A percentile compares a stretch with the other conserved stretches of the same genome.
Conservation (phyloP, 2,113 vertebrate species). For the Mystacornis crossleyi region DNA sequence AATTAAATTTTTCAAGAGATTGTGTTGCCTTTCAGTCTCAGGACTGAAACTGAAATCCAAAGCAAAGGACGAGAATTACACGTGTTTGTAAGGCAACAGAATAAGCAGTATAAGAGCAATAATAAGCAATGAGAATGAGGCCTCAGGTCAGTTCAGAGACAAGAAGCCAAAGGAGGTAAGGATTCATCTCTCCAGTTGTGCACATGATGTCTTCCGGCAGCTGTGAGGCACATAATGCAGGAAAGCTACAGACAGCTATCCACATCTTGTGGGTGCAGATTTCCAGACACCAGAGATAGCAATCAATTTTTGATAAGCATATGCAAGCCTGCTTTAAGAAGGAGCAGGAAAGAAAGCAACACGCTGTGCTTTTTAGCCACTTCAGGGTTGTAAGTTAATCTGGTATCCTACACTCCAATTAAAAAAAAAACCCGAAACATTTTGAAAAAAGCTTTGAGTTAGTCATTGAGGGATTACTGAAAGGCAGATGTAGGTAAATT, state of each 20-base stretch:
- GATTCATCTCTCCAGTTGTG: neutral
- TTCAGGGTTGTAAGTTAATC: neutral
- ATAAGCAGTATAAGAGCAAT: neutral
- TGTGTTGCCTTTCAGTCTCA: neutral
- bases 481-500: neutral
- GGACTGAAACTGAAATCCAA: neutral
- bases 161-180: neutral
- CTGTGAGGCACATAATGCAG: neutral
- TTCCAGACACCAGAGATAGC: neutral
- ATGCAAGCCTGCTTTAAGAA: neutral
- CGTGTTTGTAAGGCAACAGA: neutral
- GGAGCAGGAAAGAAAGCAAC: neutral
- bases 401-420: neutral
- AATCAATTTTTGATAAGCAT: neutral
- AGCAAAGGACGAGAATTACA: neutral
- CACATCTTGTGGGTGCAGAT: neutral
- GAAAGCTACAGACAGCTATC: neutral
- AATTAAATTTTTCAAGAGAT: neutral
- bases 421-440: rapidly evolving
- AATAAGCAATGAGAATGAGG: neutral
- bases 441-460: neutral
- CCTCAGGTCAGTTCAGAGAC: neutral
- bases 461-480: neutral
- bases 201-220: neutral
- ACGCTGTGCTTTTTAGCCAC: neutral